These are phyloP conservation scores for Ooceraea biroi DNA, from an alignment of 1,140 invertebrate species.

Conservation along the genomic window DNA sequence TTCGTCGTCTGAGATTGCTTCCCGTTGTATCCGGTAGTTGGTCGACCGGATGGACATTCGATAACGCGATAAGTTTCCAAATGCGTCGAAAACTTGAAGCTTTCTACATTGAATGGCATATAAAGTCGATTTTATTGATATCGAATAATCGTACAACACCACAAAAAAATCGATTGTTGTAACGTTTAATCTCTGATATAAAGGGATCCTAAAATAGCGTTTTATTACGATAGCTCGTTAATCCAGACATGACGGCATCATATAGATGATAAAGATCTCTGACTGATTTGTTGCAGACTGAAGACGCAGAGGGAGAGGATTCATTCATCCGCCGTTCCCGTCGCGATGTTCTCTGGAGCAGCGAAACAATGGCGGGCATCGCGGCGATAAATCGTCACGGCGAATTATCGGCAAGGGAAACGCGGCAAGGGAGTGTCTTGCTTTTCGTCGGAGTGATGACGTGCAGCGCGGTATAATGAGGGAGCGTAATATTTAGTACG, in stretches of 20 bases:
- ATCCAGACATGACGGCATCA: background rate
- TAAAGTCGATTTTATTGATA: background rate
- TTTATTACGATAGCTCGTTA: background rate
- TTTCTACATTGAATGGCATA: background rate
- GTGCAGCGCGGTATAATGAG: slow-evolving; percentile 70
- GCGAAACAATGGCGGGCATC: slow-evolving; percentile 64
- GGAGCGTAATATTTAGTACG: slow-evolving; percentile 64
- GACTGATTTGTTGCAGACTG: background rate
- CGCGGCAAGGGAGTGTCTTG: slow-evolving; percentile 73
- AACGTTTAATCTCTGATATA: background rate
- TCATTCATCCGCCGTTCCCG: slow-evolving; percentile 58
- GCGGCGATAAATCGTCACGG: slow-evolving; percentile 71
- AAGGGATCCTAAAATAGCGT: background rate
- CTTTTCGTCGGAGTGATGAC: slow-evolving; percentile 67
- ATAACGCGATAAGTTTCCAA: slow-evolving; percentile 51
- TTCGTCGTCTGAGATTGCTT: slow-evolving; percentile 63
- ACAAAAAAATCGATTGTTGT: background rate
- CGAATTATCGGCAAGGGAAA: too few relatives aligned
- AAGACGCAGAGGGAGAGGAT: slow-evolving; percentile 36
- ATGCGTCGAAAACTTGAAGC: background rate
- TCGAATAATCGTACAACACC: too few relatives aligned
- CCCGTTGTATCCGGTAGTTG: slow-evolving; percentile 34
- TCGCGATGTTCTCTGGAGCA: slow-evolving; percentile 68
- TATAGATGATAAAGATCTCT: slow-evolving; percentile 1
- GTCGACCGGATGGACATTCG: slow-evolving; percentile 45